Base-by-base conservation (phyloP, 1,140 invertebrate genomes). In the Battus philenor region DNA sequence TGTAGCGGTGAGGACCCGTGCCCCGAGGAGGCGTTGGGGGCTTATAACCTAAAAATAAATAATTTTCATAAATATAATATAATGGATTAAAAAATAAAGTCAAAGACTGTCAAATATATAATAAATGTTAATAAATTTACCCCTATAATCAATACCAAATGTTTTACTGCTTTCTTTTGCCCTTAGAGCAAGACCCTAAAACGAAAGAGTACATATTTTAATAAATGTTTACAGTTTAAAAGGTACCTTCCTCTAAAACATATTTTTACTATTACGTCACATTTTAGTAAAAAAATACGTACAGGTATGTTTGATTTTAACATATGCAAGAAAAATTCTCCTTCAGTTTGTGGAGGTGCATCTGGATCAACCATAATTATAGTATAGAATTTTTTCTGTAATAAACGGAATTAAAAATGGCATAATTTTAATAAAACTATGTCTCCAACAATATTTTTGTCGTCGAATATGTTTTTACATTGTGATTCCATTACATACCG, bases 351-450 rank as follows among this genome's bases (percentile, higher is more conserved):
- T 0, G 77, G 75, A 4, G 80, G 59, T 2, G 78, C 76, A 57
- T 84, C 80, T 2, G 76, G 74, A 36, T 84, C 80, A 0, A 80
- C 53, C 56, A 84, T 62, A 7, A 84, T 38, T 30, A 84, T 48
- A 0, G 77, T 72, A 44, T 80, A 84, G 44, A 74, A 84, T 39
- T 80, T 82, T 69, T 84, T 80, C 80, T 84, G 56, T 59, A 86
- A 57, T 26, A 47, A n/a, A n/a, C n/a, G n/a, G n/a, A n/a, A n/a
- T n/a, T n/a, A n/a, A n/a, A n/a, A n/a, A n/a, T n/a, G n/a, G n/a
- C n/a, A 17, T n/a, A 4, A 5, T 16, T 17, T 9, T 1, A 5
- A 2, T 17, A 9, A 33, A 33, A 9, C 0, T 17, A n/a, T 17
- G 6, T 9, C 3, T 1, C 5, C 31, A 7, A 9, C 10, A n/a